These are phyloP conservation scores for Geococcyx californianus DNA, from an alignment of 2,113 vertebrate species.

Conservation along the genomic window DNA sequence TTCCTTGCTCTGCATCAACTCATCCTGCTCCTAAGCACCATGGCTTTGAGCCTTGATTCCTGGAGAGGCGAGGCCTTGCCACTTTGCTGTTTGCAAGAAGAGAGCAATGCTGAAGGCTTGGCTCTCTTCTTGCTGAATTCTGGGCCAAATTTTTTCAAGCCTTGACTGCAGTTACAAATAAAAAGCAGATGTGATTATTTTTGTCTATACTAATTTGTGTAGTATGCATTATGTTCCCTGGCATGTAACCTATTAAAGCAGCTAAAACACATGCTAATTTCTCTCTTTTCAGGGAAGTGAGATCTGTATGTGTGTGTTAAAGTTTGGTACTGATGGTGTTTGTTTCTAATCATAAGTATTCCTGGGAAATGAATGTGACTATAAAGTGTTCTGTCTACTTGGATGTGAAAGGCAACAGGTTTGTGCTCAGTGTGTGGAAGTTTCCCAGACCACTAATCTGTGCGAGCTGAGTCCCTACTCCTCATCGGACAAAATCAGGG, in stretches of 20 bases:
- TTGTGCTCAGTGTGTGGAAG: not conserved
- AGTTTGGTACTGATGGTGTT: not conserved
- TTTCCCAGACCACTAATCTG: not conserved
- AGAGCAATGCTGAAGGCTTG: conserved; percentile 7
- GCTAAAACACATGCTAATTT: conserved; percentile 34
- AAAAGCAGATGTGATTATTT: conserved; percentile 61
- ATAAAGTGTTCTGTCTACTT: not conserved
- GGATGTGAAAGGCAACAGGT: not conserved
- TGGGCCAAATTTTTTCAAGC: conserved; percentile 16
- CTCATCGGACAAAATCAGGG: not conserved
- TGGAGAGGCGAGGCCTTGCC: not conserved
- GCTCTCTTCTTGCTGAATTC: conserved; percentile 18
- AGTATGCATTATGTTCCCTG: conserved; percentile 10
- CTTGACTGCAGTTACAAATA: conserved; percentile 35
- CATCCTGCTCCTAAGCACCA: not conserved
- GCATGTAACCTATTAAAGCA: conserved; percentile 48
- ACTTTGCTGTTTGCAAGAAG: not conserved
- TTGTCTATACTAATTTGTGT: conserved; percentile 31
- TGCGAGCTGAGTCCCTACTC: not conserved
- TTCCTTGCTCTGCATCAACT: not conserved
- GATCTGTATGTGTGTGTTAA: not conserved
- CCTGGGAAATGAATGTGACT: not conserved
- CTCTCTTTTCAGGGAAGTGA: conserved; percentile 29
- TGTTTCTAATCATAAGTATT: conserved; percentile 37
- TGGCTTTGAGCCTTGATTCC: not conserved